Conservation (phyloP, 2,113 vertebrate genomes). For the Pionites leucogaster region DNA sequence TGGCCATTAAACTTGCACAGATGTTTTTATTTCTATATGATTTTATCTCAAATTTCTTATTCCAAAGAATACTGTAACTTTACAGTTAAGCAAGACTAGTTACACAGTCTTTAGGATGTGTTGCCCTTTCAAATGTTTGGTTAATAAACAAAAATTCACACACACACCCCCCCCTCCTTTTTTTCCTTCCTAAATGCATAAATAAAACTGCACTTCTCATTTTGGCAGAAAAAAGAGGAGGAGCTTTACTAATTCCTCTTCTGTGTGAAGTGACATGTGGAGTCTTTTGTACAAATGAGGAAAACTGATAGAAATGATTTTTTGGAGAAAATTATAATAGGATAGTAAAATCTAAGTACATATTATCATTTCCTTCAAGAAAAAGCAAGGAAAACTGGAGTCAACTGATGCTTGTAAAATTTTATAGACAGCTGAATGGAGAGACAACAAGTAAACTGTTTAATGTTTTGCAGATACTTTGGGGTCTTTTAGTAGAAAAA, state of each 20-base stretch:
- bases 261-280: neutral
- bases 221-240: neutral
- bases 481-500: neutral
- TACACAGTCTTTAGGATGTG: slow-evolving; percentile 50
- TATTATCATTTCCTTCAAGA: neutral
- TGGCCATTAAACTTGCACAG: slow-evolving; percentile 61
- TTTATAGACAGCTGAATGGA: neutral
- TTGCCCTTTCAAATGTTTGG: slow-evolving; percentile 62
- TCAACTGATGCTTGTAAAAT: neutral
- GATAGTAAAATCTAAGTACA: neutral
- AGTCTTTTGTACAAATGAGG: slow-evolving; percentile 4
- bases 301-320: neutral
- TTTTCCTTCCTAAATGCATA: slow-evolving; percentile 9
- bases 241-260: slow-evolving; percentile 3
- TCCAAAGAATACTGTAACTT: slow-evolving; percentile 53
- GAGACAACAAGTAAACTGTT: slow-evolving; percentile 2
- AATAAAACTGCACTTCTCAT: slow-evolving; percentile 8
- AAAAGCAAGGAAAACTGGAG: neutral
- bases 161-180: neutral
- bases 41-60: slow-evolving; percentile 56
- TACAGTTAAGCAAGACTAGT: slow-evolving; percentile 57
- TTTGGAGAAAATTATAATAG: neutral
- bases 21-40: slow-evolving; percentile 71
- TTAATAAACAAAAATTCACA: slow-evolving; percentile 33
- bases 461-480: slow-evolving; percentile 39